Base-by-base conservation (phyloP, 1,140 invertebrate species). In the Ceratosolen solmsi region DNA sequence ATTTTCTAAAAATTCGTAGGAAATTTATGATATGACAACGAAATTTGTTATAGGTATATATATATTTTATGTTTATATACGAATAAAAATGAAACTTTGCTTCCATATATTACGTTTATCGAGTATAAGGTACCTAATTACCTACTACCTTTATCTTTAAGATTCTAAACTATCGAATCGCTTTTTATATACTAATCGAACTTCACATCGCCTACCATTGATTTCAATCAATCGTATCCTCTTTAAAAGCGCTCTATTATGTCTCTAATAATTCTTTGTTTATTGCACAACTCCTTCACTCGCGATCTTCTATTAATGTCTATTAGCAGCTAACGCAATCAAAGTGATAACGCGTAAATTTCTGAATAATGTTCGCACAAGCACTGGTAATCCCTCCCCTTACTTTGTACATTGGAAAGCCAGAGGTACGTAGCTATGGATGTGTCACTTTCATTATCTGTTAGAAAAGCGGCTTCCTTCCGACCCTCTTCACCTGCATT, bases 21-120 rank as follows among this genome's bases (percentile, higher is more conserved):
- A 65, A 74, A 73, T 80, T 68, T 30, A 11, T 75, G 79, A 75
- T 81, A 75, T 70, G 72, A 81, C n/a, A 74, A 73, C 25, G n/a
- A 73, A 79, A 54, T 65, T 77, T 27, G 41, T 51, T 41, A 41
- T 41, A 70, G 1, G 46, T n/a, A 13, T 41, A 49, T 36, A 49
- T 38, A 49, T 36, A 49, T 27, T n/a, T n/a, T 60, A 80, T 46
- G 30, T 73, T 56, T 70, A 25, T 25, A 27, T 27, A n/a, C 7
- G 49, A 25, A 79, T 78, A 78, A 78, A 68, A 68, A 41, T 41
- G 13, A 76, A 76, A 76, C 63, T 33, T 68, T 4, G 11, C n/a
- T 68, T 68, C 7, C 17, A 20, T 17, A 68, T 27, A 1, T 49
- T 49, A 72, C 13, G 13, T 49, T 49, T 49, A 72, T 49, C 41